Conservation (phyloP, 2,797 vertebrate species). For the Otus scops region DNA sequence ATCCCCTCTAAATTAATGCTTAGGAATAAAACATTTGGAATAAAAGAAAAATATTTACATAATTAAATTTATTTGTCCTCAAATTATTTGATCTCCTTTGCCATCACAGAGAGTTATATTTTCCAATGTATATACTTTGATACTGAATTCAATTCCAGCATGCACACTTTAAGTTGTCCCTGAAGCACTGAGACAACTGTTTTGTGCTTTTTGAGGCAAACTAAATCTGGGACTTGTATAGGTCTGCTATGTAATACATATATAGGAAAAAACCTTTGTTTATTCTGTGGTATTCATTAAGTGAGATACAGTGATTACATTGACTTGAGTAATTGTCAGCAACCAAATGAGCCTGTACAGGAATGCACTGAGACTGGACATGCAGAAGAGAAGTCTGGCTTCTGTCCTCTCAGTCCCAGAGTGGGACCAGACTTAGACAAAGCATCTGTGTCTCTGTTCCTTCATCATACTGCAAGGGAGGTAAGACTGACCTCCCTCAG, state of each 20-base stretch:
- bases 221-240: not conserved
- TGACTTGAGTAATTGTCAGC: not conserved
- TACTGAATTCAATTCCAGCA: not conserved
- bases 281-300: not conserved
- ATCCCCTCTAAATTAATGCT: constrained; percentile 24
- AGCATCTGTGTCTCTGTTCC: not conserved
- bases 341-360: not conserved
- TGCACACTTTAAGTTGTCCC: not conserved
- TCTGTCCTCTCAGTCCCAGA: not conserved
- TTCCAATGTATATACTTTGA: not conserved
- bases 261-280: not conserved
- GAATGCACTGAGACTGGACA: not conserved
- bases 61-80: not conserved
- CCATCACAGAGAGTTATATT: not conserved
- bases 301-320: not conserved
- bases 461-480: not conserved
- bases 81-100: constrained; percentile 18
- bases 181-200: not conserved
- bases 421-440: not conserved
- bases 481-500: not conserved
- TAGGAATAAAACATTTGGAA: constrained; percentile 15
- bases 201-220: not conserved
- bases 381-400: not conserved
- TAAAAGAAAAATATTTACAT: not conserved
- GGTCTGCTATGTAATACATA: not conserved